These are phyloP conservation scores for Labeo catla DNA, from an alignment of 2,113 vertebrate genomes.

Conservation along the genomic window DNA sequence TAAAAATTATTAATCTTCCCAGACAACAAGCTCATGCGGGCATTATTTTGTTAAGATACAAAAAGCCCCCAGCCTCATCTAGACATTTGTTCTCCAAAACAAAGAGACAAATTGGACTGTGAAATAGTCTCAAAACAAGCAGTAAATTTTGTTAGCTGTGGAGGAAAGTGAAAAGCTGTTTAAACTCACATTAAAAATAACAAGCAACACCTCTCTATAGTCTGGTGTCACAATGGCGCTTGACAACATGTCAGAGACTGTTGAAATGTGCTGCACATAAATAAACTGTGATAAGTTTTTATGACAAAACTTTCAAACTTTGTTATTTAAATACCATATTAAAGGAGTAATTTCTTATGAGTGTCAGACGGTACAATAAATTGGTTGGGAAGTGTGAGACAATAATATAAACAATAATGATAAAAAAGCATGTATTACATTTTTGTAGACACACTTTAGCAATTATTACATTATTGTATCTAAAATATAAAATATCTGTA, in stretches of 20 bases:
- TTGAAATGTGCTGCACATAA: background rate
- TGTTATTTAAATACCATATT: background rate
- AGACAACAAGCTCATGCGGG: background rate
- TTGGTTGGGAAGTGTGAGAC: background rate
- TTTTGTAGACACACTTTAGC: background rate
- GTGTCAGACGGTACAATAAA: background rate
- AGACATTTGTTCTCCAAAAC: background rate
- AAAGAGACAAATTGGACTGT: background rate
- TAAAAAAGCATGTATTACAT: background rate
- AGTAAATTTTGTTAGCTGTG: background rate
- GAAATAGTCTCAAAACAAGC: background rate
- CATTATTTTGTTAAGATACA: background rate
- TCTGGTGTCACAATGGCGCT: background rate
- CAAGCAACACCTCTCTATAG: background rate
- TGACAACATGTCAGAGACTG: conserved; percentile 19
- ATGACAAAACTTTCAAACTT: conserved; percentile 25
- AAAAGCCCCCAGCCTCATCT: background rate
- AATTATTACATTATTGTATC: no score
- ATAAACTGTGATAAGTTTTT: background rate
- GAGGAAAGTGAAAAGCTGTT: conserved; percentile 7
- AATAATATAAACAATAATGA: background rate
- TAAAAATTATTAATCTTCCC: background rate
- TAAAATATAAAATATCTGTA: no score
- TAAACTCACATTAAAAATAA: background rate
- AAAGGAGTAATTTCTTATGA: background rate